Evolutionary conservation across 2,888 invertebrate species (phyloP).

Genomic region (Trisateles emortualis): DNA sequence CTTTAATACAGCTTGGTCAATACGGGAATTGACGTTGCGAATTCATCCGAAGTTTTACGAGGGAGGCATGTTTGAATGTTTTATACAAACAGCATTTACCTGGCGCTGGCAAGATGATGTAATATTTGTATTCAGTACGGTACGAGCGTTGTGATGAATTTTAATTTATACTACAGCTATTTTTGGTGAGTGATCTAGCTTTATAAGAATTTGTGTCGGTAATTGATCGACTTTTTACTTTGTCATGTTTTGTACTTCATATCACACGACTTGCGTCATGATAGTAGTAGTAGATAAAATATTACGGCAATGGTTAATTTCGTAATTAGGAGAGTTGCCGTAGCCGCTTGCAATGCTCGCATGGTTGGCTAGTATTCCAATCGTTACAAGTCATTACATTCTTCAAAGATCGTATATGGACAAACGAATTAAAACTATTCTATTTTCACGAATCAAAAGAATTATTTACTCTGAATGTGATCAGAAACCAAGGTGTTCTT

Average conservation of each 20-base stretch:
- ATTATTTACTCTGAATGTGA: slow-evolving; percentile 9
- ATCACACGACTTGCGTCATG: too few species aligned
- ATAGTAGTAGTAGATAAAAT: too few species aligned
- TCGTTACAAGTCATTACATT: too few species aligned
- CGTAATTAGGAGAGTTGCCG: too few species aligned
- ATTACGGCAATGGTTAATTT: too few species aligned
- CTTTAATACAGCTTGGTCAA: slow-evolving; percentile 5
- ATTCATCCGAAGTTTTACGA: slow-evolving; percentile 17
- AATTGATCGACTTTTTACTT: slow-evolving; percentile 8
- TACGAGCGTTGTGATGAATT: slow-evolving; percentile 34
- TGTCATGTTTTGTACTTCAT: background rate
- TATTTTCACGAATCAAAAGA: background rate
- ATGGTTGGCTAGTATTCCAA: too few species aligned
- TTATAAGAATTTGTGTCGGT: slow-evolving; percentile 9
- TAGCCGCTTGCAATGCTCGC: too few species aligned
- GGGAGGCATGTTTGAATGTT: slow-evolving; percentile 14
- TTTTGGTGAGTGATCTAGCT: slow-evolving; percentile 15
- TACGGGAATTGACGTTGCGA: slow-evolving; percentile 4
- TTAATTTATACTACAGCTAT: slow-evolving; percentile 31
- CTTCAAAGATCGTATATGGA: too few species aligned
- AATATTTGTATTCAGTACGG: slow-evolving; percentile 33
- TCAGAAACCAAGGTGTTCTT: slow-evolving; percentile 10
- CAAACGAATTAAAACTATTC: background rate
- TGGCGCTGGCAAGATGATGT: slow-evolving; percentile 28
- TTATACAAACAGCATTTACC: slow-evolving; percentile 19